Evolutionary conservation across 2,113 vertebrate genomes (phyloP).

Genomic region (Nibea albiflora): DNA sequence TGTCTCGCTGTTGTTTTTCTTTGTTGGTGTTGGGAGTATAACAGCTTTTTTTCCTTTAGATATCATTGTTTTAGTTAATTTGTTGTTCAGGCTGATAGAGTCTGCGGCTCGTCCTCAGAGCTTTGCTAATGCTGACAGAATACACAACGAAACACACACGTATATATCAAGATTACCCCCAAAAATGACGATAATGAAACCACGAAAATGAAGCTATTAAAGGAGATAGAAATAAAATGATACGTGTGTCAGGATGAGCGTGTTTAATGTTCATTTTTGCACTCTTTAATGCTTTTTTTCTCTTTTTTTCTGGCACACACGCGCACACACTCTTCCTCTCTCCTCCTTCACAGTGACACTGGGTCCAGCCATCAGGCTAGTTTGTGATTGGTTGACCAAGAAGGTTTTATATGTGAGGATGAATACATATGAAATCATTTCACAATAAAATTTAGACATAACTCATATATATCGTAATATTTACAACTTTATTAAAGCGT

Average conservation of each 20-base stretch:
- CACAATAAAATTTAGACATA: neutral
- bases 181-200: conserved; percentile 46
- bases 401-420: neutral
- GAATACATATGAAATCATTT: neutral
- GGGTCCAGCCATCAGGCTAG: neutral
- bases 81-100: conserved; percentile 56
- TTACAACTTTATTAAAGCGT: neutral
- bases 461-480: neutral
- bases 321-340: neutral
- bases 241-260: neutral
- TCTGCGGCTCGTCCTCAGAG: conserved; percentile 55
- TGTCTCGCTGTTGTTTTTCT: conserved; percentile 53
- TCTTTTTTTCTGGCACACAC: neutral
- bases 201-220: conserved; percentile 32
- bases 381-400: neutral
- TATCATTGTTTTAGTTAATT: conserved; percentile 67
- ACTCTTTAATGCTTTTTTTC: neutral
- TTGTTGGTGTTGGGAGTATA: conserved; percentile 47
- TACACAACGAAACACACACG: conserved; percentile 23
- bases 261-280: conserved; percentile 29
- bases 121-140: conserved; percentile 57
- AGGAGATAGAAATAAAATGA: conserved; percentile 28
- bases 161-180: conserved; percentile 41
- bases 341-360: neutral
- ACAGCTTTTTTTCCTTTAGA: conserved; percentile 35